Percentiles rank a stretch among this genome's conserved stretches.
phyloP scores from a whole-genome alignment of 2,888 invertebrate genomes.

The Nemurella pictetii region DNA sequence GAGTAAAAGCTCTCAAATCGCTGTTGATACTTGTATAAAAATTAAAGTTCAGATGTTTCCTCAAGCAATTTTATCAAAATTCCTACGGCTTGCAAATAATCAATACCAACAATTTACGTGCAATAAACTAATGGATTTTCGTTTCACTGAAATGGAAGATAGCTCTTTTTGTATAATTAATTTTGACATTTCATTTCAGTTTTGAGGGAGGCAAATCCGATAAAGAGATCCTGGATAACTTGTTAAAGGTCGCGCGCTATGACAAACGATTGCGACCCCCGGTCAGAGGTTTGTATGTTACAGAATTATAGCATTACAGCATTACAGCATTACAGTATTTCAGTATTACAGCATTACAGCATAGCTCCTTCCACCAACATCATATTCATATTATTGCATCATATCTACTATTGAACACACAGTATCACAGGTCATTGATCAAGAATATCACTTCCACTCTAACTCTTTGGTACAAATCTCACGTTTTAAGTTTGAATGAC shows the following conservation, averaged over 20 bases:
- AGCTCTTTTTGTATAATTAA: not conserved
- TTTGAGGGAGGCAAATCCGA: constrained; percentile 90
- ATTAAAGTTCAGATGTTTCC: too few species aligned
- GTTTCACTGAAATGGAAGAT: not conserved
- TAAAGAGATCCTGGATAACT: constrained; percentile 90
- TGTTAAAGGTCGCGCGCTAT: constrained; percentile 84
- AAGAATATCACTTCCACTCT: not conserved
- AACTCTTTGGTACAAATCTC: not conserved
- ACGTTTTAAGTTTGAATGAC: not conserved
- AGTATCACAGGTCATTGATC: not conserved
- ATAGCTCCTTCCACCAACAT: not conserved
- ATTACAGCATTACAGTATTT: not conserved
- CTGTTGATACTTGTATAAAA: too few species aligned
- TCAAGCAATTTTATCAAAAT: not conserved
- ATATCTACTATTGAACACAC: not conserved
- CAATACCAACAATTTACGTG: not conserved
- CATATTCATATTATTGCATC: not conserved
- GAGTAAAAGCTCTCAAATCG: too few species aligned
- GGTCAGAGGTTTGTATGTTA: constrained; percentile 75
- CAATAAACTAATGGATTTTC: not conserved
- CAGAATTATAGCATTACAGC: too few species aligned
- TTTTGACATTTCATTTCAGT: constrained; percentile 58
- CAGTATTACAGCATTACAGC: too few species aligned
- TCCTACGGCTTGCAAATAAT: not conserved
- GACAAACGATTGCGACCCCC: constrained; percentile 91